Base-by-base conservation (phyloP, 2,797 vertebrate species). In the Nothura maculosa region DNA sequence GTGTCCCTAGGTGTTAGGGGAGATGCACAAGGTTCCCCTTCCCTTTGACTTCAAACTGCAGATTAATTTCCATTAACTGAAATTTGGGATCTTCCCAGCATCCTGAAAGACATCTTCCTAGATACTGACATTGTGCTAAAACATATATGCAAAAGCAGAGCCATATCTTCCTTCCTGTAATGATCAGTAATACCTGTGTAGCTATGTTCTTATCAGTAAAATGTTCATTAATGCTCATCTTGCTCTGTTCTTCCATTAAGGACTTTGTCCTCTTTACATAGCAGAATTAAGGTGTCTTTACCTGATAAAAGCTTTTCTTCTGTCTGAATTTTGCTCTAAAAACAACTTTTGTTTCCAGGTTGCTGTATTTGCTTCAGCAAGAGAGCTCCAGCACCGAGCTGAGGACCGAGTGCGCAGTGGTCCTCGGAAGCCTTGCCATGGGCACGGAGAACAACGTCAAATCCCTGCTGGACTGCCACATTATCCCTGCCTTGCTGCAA, bases 371-470 rank as follows among this genome's bases (percentile, higher is more conserved):
- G 95, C 99, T 99, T 60, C 99, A 99, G 97, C 99, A 99, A 98
- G 98, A 98, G 97, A 98, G 98, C 5, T 99, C 99, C 81, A 99
- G 98, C 95, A 98, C 98, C 38, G 99, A 99, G 95, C 97, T 99
- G 93, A 98, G 98, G 97, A 99, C 99, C 2, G 99, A 99, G 96
- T 99, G 99, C 52, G 99, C 99, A 1, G 99, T 99, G 94, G 99
- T 99, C 63, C 97, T 99, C 36, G 99, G 99, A 97, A 99, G 99
- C 96, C 98, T 99, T 43, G 99, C 99, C 74, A 99, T 99, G 99
- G 99, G 99, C 93, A 99, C 99, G 4, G 99, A 99, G 97, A 99
- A 99, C 97, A 99, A 99, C 97, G 99, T 99, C 96, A 99, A 99
- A 98, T 99, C 99, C 97, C 98, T 99, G 62, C 98, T 99, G 97